A percentile compares a stretch with the other conserved stretches of the same genome.
phyloP scores from a whole-genome alignment of 2,113 vertebrate species.

The Fukomys damarensis region DNA sequence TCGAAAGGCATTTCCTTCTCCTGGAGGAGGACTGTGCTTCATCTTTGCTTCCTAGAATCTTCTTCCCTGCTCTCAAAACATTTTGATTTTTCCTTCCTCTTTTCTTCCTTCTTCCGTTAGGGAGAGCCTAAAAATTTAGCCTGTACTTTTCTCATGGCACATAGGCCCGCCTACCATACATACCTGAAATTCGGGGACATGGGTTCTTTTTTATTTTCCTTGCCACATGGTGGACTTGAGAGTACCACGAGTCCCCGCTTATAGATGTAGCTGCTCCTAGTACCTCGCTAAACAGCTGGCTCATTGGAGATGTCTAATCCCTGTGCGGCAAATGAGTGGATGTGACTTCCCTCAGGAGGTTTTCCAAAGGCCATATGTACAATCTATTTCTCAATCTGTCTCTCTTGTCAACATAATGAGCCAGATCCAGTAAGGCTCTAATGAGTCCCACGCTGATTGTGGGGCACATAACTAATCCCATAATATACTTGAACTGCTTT shows the following conservation, averaged over 20 bases:
- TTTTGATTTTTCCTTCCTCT: too few species aligned
- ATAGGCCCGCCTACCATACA: accelerated
- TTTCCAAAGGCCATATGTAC: not conserved
- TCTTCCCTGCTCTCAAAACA: not conserved
- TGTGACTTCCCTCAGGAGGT: not conserved
- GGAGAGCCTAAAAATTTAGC: too few species aligned
- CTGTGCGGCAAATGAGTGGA: accelerated
- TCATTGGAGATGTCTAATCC: not conserved
- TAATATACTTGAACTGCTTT: not conserved
- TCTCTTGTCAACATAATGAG: not conserved
- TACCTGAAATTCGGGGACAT: accelerated
- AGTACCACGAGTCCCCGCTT: not conserved
- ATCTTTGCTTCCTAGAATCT: not conserved
- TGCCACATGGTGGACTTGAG: not conserved
- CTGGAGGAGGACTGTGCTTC: not conserved
- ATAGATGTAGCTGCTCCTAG: not conserved
- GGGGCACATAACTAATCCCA: not conserved
- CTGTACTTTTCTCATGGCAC: too few species aligned
- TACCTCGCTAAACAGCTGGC: not conserved
- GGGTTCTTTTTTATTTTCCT: not conserved
- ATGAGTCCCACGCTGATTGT: not conserved
- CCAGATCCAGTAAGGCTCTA: not conserved
- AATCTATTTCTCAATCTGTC: not conserved
- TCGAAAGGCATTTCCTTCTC: not conserved
- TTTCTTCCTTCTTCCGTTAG: too few species aligned